Percentiles rank a stretch among this genome's conserved stretches.
These are phyloP conservation scores for Hozukius guyotensis DNA, from an alignment of 2,797 vertebrate species.

Conservation along the genomic window DNA sequence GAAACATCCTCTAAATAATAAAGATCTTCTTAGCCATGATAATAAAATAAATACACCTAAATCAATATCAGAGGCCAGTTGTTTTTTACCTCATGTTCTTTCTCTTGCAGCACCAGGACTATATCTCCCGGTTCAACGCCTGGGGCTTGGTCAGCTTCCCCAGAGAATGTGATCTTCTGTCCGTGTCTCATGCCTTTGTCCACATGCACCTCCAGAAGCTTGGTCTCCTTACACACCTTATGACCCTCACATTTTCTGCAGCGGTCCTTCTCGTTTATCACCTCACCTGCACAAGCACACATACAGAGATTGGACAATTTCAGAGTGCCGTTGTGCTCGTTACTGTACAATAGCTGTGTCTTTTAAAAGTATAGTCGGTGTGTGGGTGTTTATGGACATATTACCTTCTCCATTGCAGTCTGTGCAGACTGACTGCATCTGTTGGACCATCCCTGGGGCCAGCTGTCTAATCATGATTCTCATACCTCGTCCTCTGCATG, in stretches of 20 bases:
- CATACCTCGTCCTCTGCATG: conserved; percentile 94
- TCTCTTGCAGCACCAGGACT: conserved; percentile 96
- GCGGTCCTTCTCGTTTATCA: conserved; percentile 98
- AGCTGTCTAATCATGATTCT: conserved; percentile 98
- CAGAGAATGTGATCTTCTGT: conserved; percentile 96
- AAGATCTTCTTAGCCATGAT: not conserved
- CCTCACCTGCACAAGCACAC: conserved; percentile 86
- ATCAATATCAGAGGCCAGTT: not conserved
- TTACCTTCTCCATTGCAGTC: conserved; percentile 98
- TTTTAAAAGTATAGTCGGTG: not conserved
- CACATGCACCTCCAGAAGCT: conserved; percentile 98
- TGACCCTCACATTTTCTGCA: conserved; percentile 99
- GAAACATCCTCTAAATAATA: not conserved
- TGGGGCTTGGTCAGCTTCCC: conserved; percentile 98
- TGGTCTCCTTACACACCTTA: conserved; percentile 98
- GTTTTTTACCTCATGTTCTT: conserved; percentile 92
- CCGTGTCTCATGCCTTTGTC: conserved; percentile 99
- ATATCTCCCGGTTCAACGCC: conserved; percentile 97
- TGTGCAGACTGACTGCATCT: conserved; percentile 98
- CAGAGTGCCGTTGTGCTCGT: not conserved
- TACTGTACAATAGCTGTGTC: not conserved
- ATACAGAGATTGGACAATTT: not conserved
- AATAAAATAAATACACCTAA: not conserved
- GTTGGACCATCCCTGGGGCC: conserved; percentile 98
- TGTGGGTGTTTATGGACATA: conserved; percentile 8